Percentiles rank a stretch among this genome's conserved stretches.
phyloP scores from a whole-genome alignment of 1,140 invertebrate species.

The Ooceraea biroi region DNA sequence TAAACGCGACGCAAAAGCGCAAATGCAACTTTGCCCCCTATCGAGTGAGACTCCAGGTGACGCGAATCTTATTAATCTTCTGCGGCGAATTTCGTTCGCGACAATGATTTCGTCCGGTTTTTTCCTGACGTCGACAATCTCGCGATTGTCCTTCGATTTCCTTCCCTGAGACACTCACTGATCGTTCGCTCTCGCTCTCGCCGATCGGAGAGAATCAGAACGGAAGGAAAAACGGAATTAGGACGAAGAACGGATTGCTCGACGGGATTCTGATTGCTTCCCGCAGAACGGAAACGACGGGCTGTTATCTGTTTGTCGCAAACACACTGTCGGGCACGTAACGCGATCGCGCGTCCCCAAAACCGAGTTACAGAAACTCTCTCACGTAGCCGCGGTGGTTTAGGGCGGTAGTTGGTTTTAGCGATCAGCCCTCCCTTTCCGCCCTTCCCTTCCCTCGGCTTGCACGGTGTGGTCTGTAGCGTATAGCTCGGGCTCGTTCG shows the following conservation, averaged over 20 bases:
- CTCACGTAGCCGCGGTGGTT: conserved; percentile 37
- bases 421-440: conserved; percentile 22
- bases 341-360: conserved; percentile 44
- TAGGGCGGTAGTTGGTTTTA: conserved; percentile 51
- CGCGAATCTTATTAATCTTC: background rate
- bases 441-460: too few species aligned
- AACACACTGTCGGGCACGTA: conserved; percentile 48
- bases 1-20: conserved; percentile 4
- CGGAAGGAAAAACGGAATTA: conserved; percentile 27
- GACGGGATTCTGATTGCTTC: conserved; percentile 47
- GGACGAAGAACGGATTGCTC: conserved; percentile 39
- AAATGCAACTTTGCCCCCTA: background rate
- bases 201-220: conserved; percentile 16
- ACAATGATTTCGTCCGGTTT: background rate
- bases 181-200: background rate
- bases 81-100: background rate
- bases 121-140: background rate
- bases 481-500: conserved; percentile 2
- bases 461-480: too few species aligned
- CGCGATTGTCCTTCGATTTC: conserved; percentile 4
- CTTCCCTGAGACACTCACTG: background rate
- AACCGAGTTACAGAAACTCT: conserved; percentile 57
- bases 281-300: conserved; percentile 39
- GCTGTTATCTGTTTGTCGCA: conserved; percentile 52
- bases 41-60: background rate